Evolutionary conservation across 2,888 invertebrate genomes (phyloP).

Genomic region (Saturnia pavonia): DNA sequence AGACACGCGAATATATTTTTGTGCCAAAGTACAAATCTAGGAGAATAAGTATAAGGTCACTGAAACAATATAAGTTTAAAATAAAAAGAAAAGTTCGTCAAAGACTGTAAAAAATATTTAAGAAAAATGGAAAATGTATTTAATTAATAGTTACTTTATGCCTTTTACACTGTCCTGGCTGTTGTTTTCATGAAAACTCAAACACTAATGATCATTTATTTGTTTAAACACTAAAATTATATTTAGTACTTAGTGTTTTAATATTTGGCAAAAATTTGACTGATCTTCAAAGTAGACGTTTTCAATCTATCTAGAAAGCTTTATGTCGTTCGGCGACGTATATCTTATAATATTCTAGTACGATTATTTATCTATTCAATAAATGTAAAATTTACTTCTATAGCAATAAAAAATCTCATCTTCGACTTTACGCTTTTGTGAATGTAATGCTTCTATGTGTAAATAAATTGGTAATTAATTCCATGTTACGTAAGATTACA

Average conservation of each 20-base stretch:
- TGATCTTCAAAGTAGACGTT: conserved; percentile 61
- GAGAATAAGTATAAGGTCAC: too few relatives aligned
- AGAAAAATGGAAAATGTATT: neutral
- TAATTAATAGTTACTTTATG: neutral
- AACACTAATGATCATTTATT: neutral
- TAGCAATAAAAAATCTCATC: neutral
- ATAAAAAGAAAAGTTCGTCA: neutral
- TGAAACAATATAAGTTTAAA: neutral
- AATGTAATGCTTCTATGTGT: conserved; percentile 58
- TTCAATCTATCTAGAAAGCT: conserved; percentile 46
- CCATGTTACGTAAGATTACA: conserved; percentile 30
- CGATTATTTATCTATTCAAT: neutral
- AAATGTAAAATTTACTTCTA: neutral
- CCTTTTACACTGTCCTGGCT: neutral
- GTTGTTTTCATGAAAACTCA: neutral
- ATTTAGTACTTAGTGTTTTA: conserved; percentile 8
- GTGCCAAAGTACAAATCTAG: too few relatives aligned
- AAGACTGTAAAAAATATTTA: neutral
- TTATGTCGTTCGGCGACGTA: conserved; percentile 27
- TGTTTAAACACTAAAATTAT: neutral
- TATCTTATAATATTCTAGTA: conserved; percentile 11
- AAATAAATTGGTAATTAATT: conserved; percentile 49
- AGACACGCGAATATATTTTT: too few relatives aligned
- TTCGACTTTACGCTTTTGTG: conserved; percentile 50
- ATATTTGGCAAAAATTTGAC: conserved; percentile 38